Evolutionary conservation across 1,140 invertebrate genomes (phyloP), one percentile per base, ranked within the genome.

Genomic region (Cydia strobilella): DNA sequence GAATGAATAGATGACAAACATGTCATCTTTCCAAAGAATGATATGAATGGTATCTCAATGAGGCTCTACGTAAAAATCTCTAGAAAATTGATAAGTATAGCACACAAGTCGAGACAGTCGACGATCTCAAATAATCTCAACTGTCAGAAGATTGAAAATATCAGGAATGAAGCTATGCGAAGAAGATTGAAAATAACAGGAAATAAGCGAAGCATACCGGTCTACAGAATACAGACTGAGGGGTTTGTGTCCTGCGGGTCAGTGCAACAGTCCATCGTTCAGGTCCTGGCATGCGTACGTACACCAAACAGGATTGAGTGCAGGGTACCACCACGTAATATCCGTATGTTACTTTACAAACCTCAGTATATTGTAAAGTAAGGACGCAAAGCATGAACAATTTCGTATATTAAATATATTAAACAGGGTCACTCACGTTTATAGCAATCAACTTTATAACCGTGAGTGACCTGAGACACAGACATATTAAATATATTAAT

Each of bases 241-340:
- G 65, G 65, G 31, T 71, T 31, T 20, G 23, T 7, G 71, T 18
- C 31, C 31, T 5, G 15, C 31, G 23, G 74, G 35, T 91, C 84
- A 91, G 86, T 89, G 90, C 83, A 90, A 86, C 72, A 91, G 81
- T 84, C 90, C 90, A 79, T 91, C 89, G 87, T 90, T 91, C 84
- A 91, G 84, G 81, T 91, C 90, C 90, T 90, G 88, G 88, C 89
- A 92, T 92, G 90, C 90, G 87, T 80, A 84, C 63, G 20, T 85
- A 90, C 85, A 90, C 81, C 80, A 84, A 86, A 88, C 65, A 69
- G 65, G 65, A n/a, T 15, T 66, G 9, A 42, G 65, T 69, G 65
- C 65, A 27, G 65, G 65, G 65, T 39, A 65, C 0, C 12, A n/a
- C 27, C 18, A 20, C 20, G 20, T 13, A 15, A 15, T 45, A 45